Percentiles rank a stretch among this genome's conserved stretches.
Evolutionary conservation across 2,113 vertebrate species (phyloP).

Genomic region (Bostrychus sinensis): DNA sequence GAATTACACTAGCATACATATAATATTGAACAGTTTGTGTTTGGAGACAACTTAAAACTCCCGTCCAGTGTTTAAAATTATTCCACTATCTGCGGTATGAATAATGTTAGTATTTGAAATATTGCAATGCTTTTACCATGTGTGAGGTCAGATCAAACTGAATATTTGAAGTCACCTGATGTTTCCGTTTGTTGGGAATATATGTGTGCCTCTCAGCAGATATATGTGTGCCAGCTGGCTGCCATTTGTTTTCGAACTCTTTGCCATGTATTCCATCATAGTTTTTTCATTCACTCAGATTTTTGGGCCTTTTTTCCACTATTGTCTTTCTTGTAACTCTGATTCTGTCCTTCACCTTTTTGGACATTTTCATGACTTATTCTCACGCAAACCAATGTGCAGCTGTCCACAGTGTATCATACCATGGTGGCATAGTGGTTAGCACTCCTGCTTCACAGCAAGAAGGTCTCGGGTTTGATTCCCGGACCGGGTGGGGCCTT

Average conservation of each 20-base stretch:
- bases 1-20: constrained; percentile 17
- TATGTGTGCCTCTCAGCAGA: neutral
- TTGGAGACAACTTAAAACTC: neutral
- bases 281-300: constrained; percentile 9
- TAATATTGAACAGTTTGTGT: neutral
- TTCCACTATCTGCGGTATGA: constrained; percentile 3
- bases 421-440: too few species aligned
- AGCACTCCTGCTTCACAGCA: too few species aligned
- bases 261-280: constrained; percentile 5
- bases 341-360: constrained; percentile 42
- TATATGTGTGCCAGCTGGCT: constrained; percentile 21
- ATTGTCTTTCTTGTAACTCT: constrained; percentile 35
- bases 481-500: too few species aligned
- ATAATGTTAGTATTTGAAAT: constrained; percentile 1
- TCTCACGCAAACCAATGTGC: constrained; percentile 70
- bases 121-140: constrained; percentile 21
- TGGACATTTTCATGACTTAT: constrained; percentile 61
- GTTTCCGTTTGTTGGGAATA: neutral
- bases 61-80: neutral
- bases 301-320: neutral
- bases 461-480: too few species aligned
- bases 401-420: constrained; percentile 80
- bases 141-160: constrained; percentile 28
- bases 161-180: constrained; percentile 35
- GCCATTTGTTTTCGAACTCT: constrained; percentile 17